phyloP scores from a whole-genome alignment of 2,113 vertebrate species.

The Paralichthys olivaceus region DNA sequence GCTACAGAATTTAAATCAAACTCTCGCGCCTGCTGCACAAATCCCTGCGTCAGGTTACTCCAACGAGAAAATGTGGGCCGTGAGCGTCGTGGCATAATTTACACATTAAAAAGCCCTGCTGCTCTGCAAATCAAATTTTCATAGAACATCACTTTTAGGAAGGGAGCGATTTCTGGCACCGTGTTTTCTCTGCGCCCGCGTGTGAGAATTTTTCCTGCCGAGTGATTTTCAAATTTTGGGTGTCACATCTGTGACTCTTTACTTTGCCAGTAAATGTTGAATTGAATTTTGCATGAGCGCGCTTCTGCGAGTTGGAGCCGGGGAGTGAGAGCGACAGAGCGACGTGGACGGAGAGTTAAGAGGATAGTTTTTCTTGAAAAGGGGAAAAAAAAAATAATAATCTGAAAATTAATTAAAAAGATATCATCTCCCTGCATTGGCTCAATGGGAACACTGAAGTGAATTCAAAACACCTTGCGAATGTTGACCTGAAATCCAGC shows the following conservation, averaged over 20 bases:
- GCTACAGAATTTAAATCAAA: constrained; percentile 65
- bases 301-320: constrained; percentile 38
- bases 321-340: constrained; percentile 18
- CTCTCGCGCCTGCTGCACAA: constrained; percentile 65
- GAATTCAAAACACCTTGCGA: constrained; percentile 52
- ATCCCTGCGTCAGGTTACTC: constrained; percentile 51
- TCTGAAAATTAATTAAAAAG: constrained; percentile 66
- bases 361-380: constrained; percentile 16
- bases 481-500: constrained; percentile 37
- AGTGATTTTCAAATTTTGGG: constrained; percentile 60
- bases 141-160: constrained; percentile 64
- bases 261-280: constrained; percentile 61
- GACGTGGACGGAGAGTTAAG: constrained; percentile 26
- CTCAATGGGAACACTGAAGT: constrained; percentile 32
- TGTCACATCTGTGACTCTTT: constrained; percentile 70
- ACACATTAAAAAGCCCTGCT: constrained; percentile 49
- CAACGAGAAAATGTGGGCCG: constrained; percentile 27
- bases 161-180: constrained; percentile 44
- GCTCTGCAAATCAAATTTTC: constrained; percentile 59
- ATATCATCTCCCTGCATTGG: constrained; percentile 58
- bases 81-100: constrained; percentile 42
- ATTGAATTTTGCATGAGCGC: constrained; percentile 54
- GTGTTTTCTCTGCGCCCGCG: constrained; percentile 15
- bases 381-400: constrained; percentile 14
- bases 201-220: constrained; percentile 55